phyloP scores from a whole-genome alignment of 2,888 invertebrate species.

The Oscheius sp. region DNA sequence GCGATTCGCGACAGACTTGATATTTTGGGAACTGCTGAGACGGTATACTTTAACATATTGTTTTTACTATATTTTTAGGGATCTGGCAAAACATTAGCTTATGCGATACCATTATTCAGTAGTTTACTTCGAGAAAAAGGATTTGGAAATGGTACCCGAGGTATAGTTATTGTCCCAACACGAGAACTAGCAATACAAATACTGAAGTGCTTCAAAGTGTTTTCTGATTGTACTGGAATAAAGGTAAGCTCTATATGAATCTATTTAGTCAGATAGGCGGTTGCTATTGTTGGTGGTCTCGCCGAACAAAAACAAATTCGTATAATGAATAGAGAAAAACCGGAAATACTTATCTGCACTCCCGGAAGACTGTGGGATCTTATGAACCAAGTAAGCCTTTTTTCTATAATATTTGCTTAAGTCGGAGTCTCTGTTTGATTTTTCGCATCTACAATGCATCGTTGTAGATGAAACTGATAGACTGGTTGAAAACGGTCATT shows the following conservation, averaged over 20 bases:
- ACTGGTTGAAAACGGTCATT: conserved; percentile 95
- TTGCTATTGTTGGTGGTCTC: conserved; percentile 91
- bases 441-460: conserved; percentile 76
- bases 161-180: conserved; percentile 91
- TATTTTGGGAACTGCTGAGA: conserved; percentile 97
- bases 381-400: conserved; percentile 73
- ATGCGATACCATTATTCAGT: conserved; percentile 88
- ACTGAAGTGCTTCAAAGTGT: conserved; percentile 81
- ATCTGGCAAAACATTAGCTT: conserved; percentile 96
- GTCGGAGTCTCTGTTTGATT: conserved; percentile 68
- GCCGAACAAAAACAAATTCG: conserved; percentile 91
- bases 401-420: conserved; percentile 18
- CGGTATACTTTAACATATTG: no score
- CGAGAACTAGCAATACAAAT: conserved; percentile 95
- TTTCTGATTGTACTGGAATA: conserved; percentile 76
- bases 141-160: conserved; percentile 75
- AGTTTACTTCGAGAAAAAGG: conserved; percentile 48
- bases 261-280: conserved; percentile 74
- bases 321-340: conserved; percentile 79
- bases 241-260: conserved; percentile 12
- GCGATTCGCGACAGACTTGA: conserved; percentile 88
- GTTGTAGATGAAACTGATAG: conserved; percentile 98
- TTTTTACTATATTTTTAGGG: no score
- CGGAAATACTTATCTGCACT: conserved; percentile 94
- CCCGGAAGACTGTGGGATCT: conserved; percentile 97